phyloP scores from a whole-genome alignment of 64 coral and sea anemone genomes.

The Pachyseris speciosa region DNA sequence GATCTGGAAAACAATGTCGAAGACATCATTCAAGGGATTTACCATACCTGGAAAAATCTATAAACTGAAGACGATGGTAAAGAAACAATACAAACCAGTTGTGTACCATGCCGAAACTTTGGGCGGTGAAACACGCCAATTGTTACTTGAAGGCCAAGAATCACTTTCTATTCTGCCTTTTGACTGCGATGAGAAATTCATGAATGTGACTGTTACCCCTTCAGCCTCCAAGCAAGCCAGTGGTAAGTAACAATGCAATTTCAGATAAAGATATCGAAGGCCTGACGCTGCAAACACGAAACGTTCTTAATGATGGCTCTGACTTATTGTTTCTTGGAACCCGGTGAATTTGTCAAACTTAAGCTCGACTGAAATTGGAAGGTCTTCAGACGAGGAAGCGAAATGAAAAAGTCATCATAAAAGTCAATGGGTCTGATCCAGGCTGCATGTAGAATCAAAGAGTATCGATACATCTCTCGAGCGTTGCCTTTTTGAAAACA shows the following conservation, averaged over 20 bases:
- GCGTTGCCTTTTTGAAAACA: no score
- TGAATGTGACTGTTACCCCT: constrained; percentile 58
- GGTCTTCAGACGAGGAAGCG: no score
- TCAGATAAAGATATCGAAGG: no score
- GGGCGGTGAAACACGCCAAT: constrained; percentile 2
- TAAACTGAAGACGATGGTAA: constrained; percentile 72
- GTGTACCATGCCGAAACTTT: constrained; percentile 72
- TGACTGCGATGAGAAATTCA: constrained; percentile 66
- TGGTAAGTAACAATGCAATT: neutral
- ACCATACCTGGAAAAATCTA: constrained; percentile 54
- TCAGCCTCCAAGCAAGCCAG: neutral
- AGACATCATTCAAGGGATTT: constrained; percentile 72
- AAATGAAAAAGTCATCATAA: no score
- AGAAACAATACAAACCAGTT: constrained; percentile 32
- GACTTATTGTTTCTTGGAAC: no score
- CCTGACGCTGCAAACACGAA: no score
- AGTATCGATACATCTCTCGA: no score
- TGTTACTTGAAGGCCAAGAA: constrained; percentile 63
- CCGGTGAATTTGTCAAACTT: no score
- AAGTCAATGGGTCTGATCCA: no score
- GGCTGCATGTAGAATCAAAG: no score
- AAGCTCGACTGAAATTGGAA: no score
- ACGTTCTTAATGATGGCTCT: no score
- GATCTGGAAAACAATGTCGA: constrained; percentile 81
- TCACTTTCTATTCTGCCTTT: constrained; percentile 65